Evolutionary conservation across 2,113 vertebrate genomes (phyloP).

Genomic region (Platysteira castanea): DNA sequence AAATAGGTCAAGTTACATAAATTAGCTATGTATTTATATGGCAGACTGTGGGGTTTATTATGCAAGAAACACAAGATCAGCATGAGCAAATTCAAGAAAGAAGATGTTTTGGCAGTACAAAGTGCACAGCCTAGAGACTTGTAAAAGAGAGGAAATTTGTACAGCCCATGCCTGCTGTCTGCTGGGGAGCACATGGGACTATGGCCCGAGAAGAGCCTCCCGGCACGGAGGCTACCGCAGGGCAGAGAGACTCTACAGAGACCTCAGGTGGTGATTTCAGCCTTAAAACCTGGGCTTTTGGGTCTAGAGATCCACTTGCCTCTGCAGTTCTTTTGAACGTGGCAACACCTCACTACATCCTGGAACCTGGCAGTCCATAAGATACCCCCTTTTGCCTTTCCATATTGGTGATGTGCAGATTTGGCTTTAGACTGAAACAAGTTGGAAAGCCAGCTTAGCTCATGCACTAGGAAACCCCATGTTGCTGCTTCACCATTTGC

Average conservation of each 20-base stretch:
- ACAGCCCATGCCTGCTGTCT: not conserved
- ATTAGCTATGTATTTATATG: not conserved
- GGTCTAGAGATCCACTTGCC: not conserved
- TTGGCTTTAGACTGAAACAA: not conserved
- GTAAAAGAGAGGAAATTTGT: not conserved
- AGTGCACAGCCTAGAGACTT: not conserved
- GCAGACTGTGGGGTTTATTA: not conserved
- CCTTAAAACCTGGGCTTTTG: not conserved
- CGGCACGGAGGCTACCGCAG: rapidly evolving
- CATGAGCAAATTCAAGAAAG: not conserved
- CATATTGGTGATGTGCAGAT: not conserved
- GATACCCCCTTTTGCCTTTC: not conserved
- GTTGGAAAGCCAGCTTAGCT: not conserved
- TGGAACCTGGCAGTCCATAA: not conserved
- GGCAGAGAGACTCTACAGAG: not conserved
- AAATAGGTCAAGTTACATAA: not conserved
- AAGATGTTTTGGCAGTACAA: not conserved
- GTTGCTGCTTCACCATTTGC: not conserved
- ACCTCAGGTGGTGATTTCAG: not conserved
- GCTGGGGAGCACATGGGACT: rapidly evolving
- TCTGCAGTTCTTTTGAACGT: not conserved
- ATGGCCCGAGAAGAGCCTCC: no score
- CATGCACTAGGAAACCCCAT: not conserved
- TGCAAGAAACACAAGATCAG: not conserved
- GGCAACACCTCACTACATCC: not conserved